Evolutionary conservation across 2,888 invertebrate species (phyloP), one percentile per base, ranked within the genome.

Genomic region (Atrina japonica): DNA sequence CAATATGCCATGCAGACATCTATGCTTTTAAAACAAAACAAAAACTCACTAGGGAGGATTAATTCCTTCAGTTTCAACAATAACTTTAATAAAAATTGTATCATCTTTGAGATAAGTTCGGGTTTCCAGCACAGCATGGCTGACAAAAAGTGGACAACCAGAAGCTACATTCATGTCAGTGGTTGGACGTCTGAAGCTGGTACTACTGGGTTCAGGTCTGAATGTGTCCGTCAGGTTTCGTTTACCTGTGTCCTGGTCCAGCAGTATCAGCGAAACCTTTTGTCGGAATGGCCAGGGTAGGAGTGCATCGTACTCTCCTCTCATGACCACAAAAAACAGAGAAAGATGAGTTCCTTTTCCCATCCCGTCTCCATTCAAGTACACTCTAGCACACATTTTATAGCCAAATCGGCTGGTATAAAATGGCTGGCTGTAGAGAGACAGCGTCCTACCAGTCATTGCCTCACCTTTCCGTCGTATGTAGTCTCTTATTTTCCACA

Each of bases 311-410:
- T 84, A 88, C 18, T 88, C 87, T 5, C 89, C 88, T 61, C 82
- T 72, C 86, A 88, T 86, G 9, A 89, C 67, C 7, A 88, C 88
- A 73, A 89, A 89, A 77, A 88, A 89, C n/a, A 89, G 71, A 6
- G 87, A 88, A 70, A 89, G 67, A 70, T 88, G 86, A 1, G 82
- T 85, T n/a, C 81, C 83, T 56, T 86, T 87, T n/a, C 89, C 89
- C 78, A 86, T 83, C 3, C 89, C 88, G 70, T 89, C 89, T 6
- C 89, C 89, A 68, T 90, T 90, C 23, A 89, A 75, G 56, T 90
- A 90, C 2, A 88, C 82, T 30, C 88, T 73, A 1, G 85, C 86
- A 79, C 89, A 88, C 88, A 89, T 88, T 66, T 88, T 89, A 77
- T 89, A 89, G 0, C 88, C 88, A 75, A 82, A 82, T 18, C 85